Base-by-base conservation (phyloP, 2,797 vertebrate species). In the Sternotherus odoratus region DNA sequence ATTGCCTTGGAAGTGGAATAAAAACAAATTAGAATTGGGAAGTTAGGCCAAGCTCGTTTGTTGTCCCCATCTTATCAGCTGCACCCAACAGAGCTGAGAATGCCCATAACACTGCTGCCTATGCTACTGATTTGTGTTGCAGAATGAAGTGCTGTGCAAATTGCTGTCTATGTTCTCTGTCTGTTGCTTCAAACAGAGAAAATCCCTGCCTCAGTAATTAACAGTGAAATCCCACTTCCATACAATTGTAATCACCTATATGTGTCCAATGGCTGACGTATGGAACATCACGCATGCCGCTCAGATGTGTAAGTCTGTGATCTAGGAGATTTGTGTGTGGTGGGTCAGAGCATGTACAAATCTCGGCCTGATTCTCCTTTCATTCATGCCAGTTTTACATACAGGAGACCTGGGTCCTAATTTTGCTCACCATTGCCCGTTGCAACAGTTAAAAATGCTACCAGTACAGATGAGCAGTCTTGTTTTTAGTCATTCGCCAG, bases 401-500 rank as follows among this genome's bases (percentile, higher is more conserved):
- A 77, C 80, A 53, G 87, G 5, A 36, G 79, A 92, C 5, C 51
- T 88, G 60, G 91, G 16, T 13, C 26, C 17, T 26, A 30, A 75
- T 82, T 87, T 87, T 66, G 57, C 49, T 19, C 48, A 91, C 90
- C 43, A 30, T 17, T 48, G 28, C 26, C 12, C 78, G 85, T 93
- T 91, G 86, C 57, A 77, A 30, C 28, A 46, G 3, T 86, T 93
- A 91, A 95, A 95, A 86, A 33, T 82, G 60, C 90, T 85, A 87
- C 85, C 48, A 87, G 36, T 48, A 83, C 85, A 92, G 88, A 92
- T 94, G 66, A 87, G 83, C 8, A 92, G 79, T 77, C 86, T 87
- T 69, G 96, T 96, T 87, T 69, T 96, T 96, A 96, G 95, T 86
- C 93, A 91, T 86, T 96, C 92, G 94, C 77, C 93, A 69, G 60